A percentile compares a stretch with the other conserved stretches of the same genome.
Conservation (phyloP, 2,797 vertebrate genomes). For the Streptopelia turtur region DNA sequence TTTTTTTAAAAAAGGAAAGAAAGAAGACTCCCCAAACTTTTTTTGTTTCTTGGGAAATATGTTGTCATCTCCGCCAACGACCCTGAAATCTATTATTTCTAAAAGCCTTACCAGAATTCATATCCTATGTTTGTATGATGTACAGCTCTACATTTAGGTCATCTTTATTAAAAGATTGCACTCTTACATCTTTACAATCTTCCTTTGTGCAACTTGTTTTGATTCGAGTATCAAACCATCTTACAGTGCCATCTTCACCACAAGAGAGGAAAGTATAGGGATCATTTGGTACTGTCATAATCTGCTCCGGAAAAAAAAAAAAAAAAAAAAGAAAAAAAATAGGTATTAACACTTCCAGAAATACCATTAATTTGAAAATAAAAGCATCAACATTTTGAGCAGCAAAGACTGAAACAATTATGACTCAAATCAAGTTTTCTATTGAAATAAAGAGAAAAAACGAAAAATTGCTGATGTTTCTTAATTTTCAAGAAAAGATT, state of each 20-base stretch:
- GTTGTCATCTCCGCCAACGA: slow-evolving; percentile 28
- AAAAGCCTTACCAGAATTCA: slow-evolving; percentile 44
- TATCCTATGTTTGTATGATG: slow-evolving; percentile 12
- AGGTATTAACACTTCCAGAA: neutral
- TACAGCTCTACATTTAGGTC: slow-evolving; percentile 41
- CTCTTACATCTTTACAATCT: slow-evolving; percentile 98
- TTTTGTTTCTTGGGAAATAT: slow-evolving; percentile 19
- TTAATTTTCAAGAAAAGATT: neutral
- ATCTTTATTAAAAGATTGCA: slow-evolving; percentile 52
- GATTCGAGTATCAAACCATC: slow-evolving; percentile 96
- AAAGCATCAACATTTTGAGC: neutral
- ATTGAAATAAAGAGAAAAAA: neutral
- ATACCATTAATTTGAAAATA: neutral
- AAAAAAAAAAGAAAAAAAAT: neutral
- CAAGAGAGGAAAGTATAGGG: slow-evolving; percentile 97
- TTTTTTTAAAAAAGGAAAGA: neutral
- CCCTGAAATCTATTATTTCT: slow-evolving; percentile 47
- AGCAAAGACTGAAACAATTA: neutral
- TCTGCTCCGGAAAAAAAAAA: slow-evolving; percentile 72
- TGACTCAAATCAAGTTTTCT: neutral
- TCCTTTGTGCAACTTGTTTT: slow-evolving; percentile 98
- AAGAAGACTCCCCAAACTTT: neutral
- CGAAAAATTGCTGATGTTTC: neutral
- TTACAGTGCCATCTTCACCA: slow-evolving; percentile 96
- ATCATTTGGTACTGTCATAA: slow-evolving; percentile 98